Conservation (phyloP, 2,113 vertebrate species). For the Daboia siamensis region DNA sequence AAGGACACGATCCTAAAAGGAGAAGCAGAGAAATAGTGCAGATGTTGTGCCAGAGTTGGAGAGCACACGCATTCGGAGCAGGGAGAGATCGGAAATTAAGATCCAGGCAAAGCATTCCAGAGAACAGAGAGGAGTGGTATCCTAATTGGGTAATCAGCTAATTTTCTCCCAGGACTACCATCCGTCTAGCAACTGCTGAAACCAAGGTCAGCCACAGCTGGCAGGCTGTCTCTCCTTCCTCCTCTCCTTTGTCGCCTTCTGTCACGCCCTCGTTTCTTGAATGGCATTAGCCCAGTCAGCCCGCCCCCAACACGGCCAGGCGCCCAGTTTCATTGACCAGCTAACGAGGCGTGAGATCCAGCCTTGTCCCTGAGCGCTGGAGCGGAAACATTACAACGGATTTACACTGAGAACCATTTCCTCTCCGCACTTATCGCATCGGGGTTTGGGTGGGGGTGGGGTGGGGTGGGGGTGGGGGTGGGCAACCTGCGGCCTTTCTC, state of each 20-base stretch:
- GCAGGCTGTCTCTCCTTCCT: too few species aligned
- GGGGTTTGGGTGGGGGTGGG: background rate
- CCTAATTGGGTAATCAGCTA: background rate
- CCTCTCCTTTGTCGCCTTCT: background rate
- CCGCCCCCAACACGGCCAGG: background rate
- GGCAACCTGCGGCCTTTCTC: background rate
- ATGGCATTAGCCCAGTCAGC: background rate
- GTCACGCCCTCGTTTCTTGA: background rate
- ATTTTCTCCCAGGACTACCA: background rate
- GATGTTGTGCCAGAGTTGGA: background rate
- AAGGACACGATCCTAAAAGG: background rate
- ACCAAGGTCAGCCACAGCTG: background rate
- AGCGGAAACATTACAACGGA: background rate
- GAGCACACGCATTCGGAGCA: background rate
- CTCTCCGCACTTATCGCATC: background rate
- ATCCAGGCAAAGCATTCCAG: background rate
- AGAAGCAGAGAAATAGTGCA: background rate
- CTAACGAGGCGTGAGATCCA: background rate
- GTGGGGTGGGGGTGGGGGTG: background rate
- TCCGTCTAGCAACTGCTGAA: background rate
- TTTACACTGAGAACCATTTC: background rate
- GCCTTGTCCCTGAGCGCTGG: background rate
- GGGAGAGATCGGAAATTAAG: background rate
- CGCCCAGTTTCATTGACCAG: background rate
- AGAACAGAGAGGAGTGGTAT: background rate